Evolutionary conservation across 1,140 invertebrate genomes (phyloP), one percentile per base, ranked within the genome.

Genomic region (Temnothorax nylanderi): DNA sequence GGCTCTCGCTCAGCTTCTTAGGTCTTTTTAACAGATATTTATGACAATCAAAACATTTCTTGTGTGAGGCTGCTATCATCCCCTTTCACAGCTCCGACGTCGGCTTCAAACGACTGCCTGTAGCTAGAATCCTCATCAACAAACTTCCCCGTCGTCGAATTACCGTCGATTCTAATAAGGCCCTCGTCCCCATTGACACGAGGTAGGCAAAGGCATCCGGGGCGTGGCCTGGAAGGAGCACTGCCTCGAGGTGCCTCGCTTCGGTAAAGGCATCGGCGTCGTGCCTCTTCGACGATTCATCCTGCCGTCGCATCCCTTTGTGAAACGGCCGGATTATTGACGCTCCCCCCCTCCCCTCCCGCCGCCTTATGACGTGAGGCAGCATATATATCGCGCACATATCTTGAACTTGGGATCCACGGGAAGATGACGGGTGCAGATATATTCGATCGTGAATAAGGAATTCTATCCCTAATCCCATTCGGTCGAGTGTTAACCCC

Each of bases 161-260:
- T 93, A 91, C 90, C 88, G 89, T 89, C 90, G 91, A 93, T 93
- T 87, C 88, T 93, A 93, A 94, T 94, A 93, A 93, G 91, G 86
- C 81, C 85, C 58, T 54, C 87, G 69, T 90, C 88, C 88, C 87
- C 85, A 92, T 93, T 92, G 92, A 90, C 90, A 92, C 88, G 88
- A 84, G 87, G 89, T 88, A 81, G 87, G 89, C 90, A 88, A 91
- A 91, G 89, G 89, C 88, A 88, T 90, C 89, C 84, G 84, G 87
- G 89, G 89, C 89, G 89, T 91, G 89, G 89, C 49, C 26, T 69
- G 64, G 64, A 18, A 90, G 87, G 85, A 85, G 81, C 71, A 86
- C 37, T 86, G 87, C 89, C 89, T 88, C 75, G 89, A 90, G 88
- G 74, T 89, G 86, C 81, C 51, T 90, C 65, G 80, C 78, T 80